phyloP scores from a whole-genome alignment of 2,797 vertebrate genomes.

The Sciurus carolinensis region DNA sequence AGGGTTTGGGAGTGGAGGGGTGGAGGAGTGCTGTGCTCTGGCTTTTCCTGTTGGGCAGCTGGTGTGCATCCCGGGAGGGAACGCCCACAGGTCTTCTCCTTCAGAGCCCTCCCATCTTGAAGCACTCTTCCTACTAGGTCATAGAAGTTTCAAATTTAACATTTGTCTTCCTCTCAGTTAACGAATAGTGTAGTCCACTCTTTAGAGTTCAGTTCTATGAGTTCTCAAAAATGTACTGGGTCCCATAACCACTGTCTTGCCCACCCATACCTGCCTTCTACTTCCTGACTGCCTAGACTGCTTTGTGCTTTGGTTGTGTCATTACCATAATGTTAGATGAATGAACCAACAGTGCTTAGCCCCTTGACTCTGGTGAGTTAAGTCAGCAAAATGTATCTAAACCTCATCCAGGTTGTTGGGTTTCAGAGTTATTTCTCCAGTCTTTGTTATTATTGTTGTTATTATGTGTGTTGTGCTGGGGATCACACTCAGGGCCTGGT shows the following conservation, averaged over 20 bases:
- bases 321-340: neutral
- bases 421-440: too few relatives aligned
- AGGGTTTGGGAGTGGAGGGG: neutral
- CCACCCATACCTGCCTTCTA: neutral
- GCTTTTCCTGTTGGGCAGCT: neutral
- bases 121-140: constrained; percentile 27
- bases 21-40: neutral
- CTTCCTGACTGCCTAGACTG: neutral
- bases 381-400: neutral
- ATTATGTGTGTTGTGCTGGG: too few relatives aligned
- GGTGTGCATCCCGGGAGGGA: neutral
- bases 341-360: neutral
- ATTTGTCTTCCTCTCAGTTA: neutral
- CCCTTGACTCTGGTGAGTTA: neutral
- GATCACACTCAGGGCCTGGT: too few relatives aligned
- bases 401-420: too few relatives aligned
- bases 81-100: neutral
- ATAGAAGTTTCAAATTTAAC: neutral
- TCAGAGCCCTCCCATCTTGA: too few relatives aligned
- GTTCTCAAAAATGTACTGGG: neutral
- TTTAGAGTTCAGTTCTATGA: neutral
- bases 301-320: neutral
- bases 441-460: too few relatives aligned
- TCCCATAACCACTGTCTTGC: neutral
- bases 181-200: rapidly evolving